A percentile compares a stretch with the other conserved stretches of the same genome.
Conservation (phyloP, 2,888 invertebrate species). For the Plutella xylostella region DNA sequence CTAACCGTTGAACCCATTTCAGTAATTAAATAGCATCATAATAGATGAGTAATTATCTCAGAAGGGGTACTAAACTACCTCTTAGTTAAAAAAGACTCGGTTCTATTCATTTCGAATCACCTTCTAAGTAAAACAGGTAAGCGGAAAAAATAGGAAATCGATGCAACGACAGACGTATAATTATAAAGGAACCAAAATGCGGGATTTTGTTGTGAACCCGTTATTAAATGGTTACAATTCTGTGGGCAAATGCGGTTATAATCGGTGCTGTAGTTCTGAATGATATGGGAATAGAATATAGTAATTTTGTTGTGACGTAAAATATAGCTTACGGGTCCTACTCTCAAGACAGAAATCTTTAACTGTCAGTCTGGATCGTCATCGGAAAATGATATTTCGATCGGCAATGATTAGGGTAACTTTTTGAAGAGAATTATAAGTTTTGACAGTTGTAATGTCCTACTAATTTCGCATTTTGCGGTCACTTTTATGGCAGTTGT, state of each 20-base stretch:
- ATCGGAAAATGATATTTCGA: too few relatives aligned
- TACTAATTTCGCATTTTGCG: slow-evolving; percentile 33
- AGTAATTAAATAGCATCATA: slow-evolving; percentile 37
- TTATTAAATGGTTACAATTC: slow-evolving; percentile 52
- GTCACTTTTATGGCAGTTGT: slow-evolving; percentile 27
- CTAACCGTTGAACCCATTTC: too few relatives aligned
- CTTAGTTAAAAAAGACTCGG: slow-evolving; percentile 28
- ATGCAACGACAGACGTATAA: slow-evolving; percentile 51
- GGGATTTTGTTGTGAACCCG: slow-evolving; percentile 30
- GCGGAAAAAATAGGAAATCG: slow-evolving; percentile 42
- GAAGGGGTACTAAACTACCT: slow-evolving; percentile 36
- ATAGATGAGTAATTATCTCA: slow-evolving; percentile 20
- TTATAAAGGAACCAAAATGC: slow-evolving; percentile 59
- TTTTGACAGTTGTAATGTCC: not conserved
- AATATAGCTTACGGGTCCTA: slow-evolving; percentile 6
- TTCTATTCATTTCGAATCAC: slow-evolving; percentile 23
- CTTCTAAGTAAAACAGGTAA: slow-evolving; percentile 49
- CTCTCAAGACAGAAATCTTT: too few relatives aligned
- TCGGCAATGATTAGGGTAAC: too few relatives aligned
- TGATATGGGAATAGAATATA: slow-evolving; percentile 41
- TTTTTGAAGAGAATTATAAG: too few relatives aligned
- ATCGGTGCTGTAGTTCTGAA: slow-evolving; percentile 42
- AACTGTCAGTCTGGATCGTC: too few relatives aligned
- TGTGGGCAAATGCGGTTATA: slow-evolving; percentile 63
- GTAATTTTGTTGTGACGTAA: slow-evolving; percentile 37